Conservation (phyloP, 2,113 vertebrate genomes). For the Vombatus ursinus region DNA sequence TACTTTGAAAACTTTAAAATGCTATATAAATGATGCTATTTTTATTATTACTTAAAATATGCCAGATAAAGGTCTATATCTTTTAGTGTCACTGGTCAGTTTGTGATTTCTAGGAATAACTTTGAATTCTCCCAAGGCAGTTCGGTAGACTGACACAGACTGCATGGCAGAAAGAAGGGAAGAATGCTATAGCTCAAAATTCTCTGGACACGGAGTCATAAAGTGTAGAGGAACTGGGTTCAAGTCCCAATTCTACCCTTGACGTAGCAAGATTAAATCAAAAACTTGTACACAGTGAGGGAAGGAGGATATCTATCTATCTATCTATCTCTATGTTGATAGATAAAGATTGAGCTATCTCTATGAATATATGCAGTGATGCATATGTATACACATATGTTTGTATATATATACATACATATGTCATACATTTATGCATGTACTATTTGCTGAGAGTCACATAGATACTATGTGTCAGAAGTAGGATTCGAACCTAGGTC, state of each 20-base stretch:
- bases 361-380: too few species aligned
- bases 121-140: background rate
- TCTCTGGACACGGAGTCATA: background rate
- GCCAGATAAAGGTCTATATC: too few species aligned
- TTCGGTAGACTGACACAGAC: background rate
- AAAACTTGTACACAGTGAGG: background rate
- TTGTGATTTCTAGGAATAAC: background rate
- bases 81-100: background rate
- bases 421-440: too few species aligned
- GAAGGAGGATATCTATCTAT: background rate
- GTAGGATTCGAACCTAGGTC: too few species aligned
- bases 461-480: too few species aligned
- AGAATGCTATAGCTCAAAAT: background rate
- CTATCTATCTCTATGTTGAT: too few species aligned
- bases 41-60: background rate
- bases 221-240: background rate
- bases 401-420: too few species aligned
- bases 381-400: too few species aligned
- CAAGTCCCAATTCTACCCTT: background rate
- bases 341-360: too few species aligned
- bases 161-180: background rate
- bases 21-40: background rate
- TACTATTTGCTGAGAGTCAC: too few species aligned
- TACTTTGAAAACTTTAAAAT: background rate
- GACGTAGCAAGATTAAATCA: background rate